Percentiles rank a stretch among this genome's conserved stretches.
Conservation (phyloP, 2,113 vertebrate species). For the Hippocampus mohnikei region DNA sequence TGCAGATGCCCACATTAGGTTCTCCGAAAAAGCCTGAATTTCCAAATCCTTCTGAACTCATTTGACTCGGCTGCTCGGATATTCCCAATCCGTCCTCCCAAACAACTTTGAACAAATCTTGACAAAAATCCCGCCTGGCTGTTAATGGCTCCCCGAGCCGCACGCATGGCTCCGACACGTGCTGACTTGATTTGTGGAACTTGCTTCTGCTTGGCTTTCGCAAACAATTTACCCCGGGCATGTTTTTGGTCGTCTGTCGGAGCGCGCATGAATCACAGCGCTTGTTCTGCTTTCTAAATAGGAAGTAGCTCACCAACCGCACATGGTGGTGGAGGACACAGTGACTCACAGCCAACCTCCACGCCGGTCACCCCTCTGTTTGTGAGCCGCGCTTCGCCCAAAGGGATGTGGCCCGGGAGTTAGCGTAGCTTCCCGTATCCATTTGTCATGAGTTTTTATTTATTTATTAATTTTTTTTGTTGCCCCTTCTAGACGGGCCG, state of each 20-base stretch:
- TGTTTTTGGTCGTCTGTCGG: neutral
- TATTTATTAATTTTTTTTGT: too few relatives aligned
- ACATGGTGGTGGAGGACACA: neutral
- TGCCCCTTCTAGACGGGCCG: neutral
- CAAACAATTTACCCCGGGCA: neutral
- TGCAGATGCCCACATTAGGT: constrained; percentile 28
- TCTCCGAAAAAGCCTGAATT: constrained; percentile 35
- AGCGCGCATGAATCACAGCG: constrained; percentile 8
- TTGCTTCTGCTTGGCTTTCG: constrained; percentile 6
- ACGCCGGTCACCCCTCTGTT: constrained; percentile 16
- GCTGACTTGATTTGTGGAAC: neutral
- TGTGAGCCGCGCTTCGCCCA: constrained; percentile 22
- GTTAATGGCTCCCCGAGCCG: neutral
- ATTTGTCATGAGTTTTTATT: too few relatives aligned
- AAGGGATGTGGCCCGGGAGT: constrained; percentile 18
- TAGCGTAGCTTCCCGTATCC: constrained; percentile 1
- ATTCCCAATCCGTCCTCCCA: constrained; percentile 32
- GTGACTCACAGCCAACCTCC: neutral
- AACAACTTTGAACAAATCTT: neutral
- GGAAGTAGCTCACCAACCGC: constrained; percentile 7
- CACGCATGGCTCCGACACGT: neutral
- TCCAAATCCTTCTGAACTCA: constrained; percentile 35
- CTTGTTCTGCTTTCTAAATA: constrained; percentile 17
- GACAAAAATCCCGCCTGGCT: neutral
- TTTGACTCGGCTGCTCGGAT: neutral